Evolutionary conservation across 2,113 vertebrate species (phyloP).

Genomic region (Ploceus nigricollis): DNA sequence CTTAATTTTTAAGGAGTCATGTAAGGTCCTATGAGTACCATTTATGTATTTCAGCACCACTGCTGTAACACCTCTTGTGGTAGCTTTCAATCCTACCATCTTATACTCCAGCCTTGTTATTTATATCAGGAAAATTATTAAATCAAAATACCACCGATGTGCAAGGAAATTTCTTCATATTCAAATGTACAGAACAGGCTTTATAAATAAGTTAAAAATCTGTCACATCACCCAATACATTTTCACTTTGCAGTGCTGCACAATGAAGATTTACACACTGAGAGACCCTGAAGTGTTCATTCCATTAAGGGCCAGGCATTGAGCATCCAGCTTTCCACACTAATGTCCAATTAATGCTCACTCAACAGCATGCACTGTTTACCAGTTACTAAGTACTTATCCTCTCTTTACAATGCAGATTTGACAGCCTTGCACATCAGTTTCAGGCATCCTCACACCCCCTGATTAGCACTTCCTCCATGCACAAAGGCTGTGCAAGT

Average conservation of each 20-base stretch:
- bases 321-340: neutral
- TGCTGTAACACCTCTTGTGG: neutral
- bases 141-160: neutral
- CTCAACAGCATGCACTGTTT: neutral
- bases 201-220: neutral
- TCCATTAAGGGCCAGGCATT: neutral
- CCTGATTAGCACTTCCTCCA: neutral
- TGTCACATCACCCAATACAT: neutral
- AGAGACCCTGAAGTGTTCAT: neutral
- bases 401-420: neutral
- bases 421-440: neutral
- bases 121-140: neutral
- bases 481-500: neutral
- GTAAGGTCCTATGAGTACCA: neutral
- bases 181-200: neutral
- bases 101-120: neutral
- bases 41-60: neutral
- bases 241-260: neutral
- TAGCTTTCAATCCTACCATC: neutral
- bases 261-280: neutral
- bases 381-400: neutral
- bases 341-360: neutral
- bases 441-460: neutral
- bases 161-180: neutral
- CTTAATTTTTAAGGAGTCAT: conserved; percentile 14